phyloP scores from a whole-genome alignment of 2,113 vertebrate genomes.

The Xiphophorus maculatus region DNA sequence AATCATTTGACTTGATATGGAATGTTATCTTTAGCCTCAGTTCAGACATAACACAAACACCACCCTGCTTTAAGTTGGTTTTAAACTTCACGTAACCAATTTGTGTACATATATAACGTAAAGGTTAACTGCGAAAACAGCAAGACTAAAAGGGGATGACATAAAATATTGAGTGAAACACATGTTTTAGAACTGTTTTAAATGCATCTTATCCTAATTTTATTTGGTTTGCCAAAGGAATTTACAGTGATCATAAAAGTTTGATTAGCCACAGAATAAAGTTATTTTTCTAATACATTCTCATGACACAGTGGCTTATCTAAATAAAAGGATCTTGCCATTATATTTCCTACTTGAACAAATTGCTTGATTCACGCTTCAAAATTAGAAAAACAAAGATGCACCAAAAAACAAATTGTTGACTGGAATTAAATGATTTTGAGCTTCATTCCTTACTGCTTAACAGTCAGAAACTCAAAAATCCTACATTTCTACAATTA shows the following conservation, averaged over 20 bases:
- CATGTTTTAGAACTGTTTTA: background rate
- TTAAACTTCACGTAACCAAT: constrained; percentile 22
- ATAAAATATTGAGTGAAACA: too few species aligned
- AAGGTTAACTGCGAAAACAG: constrained; percentile 9
- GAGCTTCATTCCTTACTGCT: too few species aligned
- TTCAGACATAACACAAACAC: constrained; percentile 38
- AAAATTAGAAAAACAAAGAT: too few species aligned
- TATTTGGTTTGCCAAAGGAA: background rate
- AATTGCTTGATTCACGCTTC: too few species aligned
- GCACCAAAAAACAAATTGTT: too few species aligned
- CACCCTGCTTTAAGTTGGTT: constrained; percentile 12
- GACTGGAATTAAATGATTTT: too few species aligned
- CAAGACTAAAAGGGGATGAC: background rate
- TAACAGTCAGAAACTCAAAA: too few species aligned
- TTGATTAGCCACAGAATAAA: background rate
- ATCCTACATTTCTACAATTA: too few species aligned
- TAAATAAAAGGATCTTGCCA: background rate
- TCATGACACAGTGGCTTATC: background rate
- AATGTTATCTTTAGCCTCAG: constrained; percentile 34
- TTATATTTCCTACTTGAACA: background rate
- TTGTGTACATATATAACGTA: constrained; percentile 24
- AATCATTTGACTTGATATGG: background rate
- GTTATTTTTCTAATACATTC: background rate
- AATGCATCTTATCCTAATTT: background rate
- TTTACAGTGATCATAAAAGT: background rate